Evolutionary conservation across 1,140 invertebrate species (phyloP).

Genomic region (Drosophila ohnishii): DNA sequence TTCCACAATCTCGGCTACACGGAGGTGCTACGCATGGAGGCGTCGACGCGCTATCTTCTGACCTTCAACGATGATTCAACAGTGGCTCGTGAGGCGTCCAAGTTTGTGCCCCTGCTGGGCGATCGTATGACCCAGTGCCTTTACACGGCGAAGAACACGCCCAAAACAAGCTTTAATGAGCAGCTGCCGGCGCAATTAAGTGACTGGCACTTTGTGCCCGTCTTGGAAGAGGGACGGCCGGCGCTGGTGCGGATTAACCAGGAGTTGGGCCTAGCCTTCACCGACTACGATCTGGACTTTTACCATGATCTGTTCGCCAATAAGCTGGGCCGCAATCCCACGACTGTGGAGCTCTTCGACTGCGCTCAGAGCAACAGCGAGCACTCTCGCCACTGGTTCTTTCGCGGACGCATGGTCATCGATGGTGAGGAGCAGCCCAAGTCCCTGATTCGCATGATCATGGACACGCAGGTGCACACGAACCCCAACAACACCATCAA

Average conservation of each 20-base stretch:
- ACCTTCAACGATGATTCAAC: slow-evolving; percentile 82
- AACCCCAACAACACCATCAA: slow-evolving; percentile 98
- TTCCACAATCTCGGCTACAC: slow-evolving; percentile 91
- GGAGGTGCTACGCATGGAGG: slow-evolving; percentile 91
- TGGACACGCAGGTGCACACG: slow-evolving; percentile 92
- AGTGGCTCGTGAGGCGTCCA: slow-evolving; percentile 75
- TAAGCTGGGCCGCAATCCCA: slow-evolving; percentile 95
- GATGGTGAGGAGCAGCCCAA: slow-evolving; percentile 90
- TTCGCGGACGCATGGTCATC: slow-evolving; percentile 94
- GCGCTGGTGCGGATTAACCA: slow-evolving; percentile 93
- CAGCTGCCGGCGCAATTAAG: slow-evolving; percentile 86
- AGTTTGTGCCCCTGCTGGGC: slow-evolving; percentile 87
- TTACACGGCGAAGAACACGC: slow-evolving; percentile 88
- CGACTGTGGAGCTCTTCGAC: slow-evolving; percentile 98
- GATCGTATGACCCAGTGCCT: slow-evolving; percentile 91
- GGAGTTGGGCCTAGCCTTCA: slow-evolving; percentile 93
- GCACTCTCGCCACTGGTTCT: slow-evolving; percentile 97
- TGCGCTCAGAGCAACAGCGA: slow-evolving; percentile 99
- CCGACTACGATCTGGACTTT: slow-evolving; percentile 93
- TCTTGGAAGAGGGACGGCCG: slow-evolving; percentile 89
- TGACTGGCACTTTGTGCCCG: slow-evolving; percentile 92
- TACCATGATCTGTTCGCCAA: slow-evolving; percentile 92
- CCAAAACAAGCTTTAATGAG: slow-evolving; percentile 88
- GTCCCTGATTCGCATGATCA: slow-evolving; percentile 96
- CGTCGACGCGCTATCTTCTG: slow-evolving; percentile 91